Percentiles rank a stretch among this genome's conserved stretches.
Evolutionary conservation across 2,797 vertebrate genomes (phyloP).

Genomic region (Leuciscus waleckii): DNA sequence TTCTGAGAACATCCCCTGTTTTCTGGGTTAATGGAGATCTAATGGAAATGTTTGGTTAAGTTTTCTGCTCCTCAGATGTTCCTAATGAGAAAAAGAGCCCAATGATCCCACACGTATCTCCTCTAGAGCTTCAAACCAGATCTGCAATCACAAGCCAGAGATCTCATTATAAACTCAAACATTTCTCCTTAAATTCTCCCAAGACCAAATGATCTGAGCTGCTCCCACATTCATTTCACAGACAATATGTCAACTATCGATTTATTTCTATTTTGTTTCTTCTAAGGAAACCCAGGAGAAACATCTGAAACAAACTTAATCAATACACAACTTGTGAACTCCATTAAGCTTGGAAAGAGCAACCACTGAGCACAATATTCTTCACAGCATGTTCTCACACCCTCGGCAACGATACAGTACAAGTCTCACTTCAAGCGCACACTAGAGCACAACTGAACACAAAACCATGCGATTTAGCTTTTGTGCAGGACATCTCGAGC

Average conservation of each 20-base stretch:
- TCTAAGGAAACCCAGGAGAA: background rate
- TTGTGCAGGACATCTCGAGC: background rate
- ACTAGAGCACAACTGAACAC: background rate
- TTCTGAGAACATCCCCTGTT: background rate
- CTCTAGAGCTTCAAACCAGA: background rate
- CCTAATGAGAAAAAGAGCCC: background rate
- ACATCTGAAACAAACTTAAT: background rate
- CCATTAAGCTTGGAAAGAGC: background rate
- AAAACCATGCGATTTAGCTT: background rate
- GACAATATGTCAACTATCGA: background rate
- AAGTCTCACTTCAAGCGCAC: background rate
- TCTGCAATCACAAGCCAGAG: background rate
- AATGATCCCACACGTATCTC: background rate
- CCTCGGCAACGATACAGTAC: background rate
- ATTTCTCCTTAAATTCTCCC: background rate
- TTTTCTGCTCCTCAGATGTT: background rate
- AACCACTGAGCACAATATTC: constrained; percentile 6
- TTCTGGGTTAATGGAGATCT: background rate
- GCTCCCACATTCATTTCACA: background rate
- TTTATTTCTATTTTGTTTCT: background rate
- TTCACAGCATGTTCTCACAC: background rate
- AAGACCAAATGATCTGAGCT: background rate
- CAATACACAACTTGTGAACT: background rate
- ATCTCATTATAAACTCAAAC: background rate
- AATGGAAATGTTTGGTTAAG: background rate